phyloP scores from a whole-genome alignment of 2,797 vertebrate genomes.

The Neomorphus geoffroyi region DNA sequence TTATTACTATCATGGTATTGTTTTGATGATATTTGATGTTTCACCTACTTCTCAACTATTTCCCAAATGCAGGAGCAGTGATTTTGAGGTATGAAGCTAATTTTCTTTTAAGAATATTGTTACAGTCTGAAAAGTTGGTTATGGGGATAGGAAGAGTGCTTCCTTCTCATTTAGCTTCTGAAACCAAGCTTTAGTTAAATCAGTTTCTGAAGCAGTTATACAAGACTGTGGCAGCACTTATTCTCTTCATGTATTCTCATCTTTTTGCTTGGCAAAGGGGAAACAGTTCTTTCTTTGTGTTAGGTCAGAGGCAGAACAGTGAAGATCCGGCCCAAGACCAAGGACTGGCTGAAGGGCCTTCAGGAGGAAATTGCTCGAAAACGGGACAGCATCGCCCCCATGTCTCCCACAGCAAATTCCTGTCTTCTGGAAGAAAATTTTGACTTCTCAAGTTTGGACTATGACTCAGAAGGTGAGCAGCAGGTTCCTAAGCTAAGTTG shows the following conservation, averaged over 20 bases:
- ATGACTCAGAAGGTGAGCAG: slow-evolving; percentile 79
- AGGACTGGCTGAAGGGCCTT: slow-evolving; percentile 80
- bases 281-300: neutral
- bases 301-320: slow-evolving; percentile 78
- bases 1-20: neutral
- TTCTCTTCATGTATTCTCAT: neutral
- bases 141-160: neutral
- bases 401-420: slow-evolving; percentile 81
- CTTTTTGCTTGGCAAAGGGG: neutral
- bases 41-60: neutral
- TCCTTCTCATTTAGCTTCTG: neutral
- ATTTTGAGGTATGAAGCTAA: neutral
- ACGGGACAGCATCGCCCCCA: slow-evolving; percentile 70
- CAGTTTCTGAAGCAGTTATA: neutral
- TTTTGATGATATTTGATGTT: neutral
- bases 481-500: neutral
- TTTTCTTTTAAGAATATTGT: neutral
- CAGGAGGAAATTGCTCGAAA: slow-evolving; percentile 77
- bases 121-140: neutral
- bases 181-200: neutral
- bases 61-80: neutral
- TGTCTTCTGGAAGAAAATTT: slow-evolving; percentile 81
- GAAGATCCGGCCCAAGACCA: slow-evolving; percentile 78
- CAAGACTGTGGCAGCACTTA: neutral
- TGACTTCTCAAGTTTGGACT: slow-evolving; percentile 80